These are phyloP conservation scores for Adelges cooleyi DNA, from an alignment of 1,140 invertebrate species.

Conservation along the genomic window DNA sequence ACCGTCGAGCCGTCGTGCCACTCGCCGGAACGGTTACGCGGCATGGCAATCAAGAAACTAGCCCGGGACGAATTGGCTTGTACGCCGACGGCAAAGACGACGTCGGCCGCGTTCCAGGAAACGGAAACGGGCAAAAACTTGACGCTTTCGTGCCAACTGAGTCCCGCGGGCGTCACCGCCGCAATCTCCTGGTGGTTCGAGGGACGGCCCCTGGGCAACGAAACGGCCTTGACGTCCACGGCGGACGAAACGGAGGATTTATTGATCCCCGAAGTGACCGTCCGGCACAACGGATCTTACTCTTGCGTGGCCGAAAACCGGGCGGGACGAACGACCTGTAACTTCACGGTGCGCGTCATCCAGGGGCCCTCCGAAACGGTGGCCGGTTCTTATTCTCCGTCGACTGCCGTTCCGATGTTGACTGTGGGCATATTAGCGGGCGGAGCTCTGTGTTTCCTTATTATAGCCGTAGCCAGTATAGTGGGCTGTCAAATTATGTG, in stretches of 20 bases:
- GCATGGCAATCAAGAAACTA: conserved; percentile 54
- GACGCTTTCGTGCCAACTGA: conserved; percentile 62
- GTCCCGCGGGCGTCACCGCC: conserved; percentile 62
- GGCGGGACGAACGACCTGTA: conserved; percentile 59
- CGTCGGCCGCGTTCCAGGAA: conserved; percentile 53
- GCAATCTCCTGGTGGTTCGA: conserved; percentile 69
- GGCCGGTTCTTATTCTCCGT: conserved; percentile 55
- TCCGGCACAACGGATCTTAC: conserved; percentile 66
- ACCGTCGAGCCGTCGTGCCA: conserved; percentile 60
- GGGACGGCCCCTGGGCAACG: conserved; percentile 57
- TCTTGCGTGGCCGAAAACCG: conserved; percentile 69
- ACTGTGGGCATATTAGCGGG: background rate
- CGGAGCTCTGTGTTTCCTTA: background rate
- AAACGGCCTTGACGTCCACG: conserved; percentile 40
- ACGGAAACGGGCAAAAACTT: conserved; percentile 67
- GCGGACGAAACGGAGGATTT: conserved; percentile 54
- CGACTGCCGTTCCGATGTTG: conserved; percentile 38
- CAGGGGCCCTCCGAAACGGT: conserved; percentile 51
- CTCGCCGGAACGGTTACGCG: conserved; percentile 53
- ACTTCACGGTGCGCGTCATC: conserved; percentile 62
- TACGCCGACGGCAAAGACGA: conserved; percentile 57
- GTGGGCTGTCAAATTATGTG: conserved; percentile 55
- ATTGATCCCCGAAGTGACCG: conserved; percentile 30
- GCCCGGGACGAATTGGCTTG: conserved; percentile 66
- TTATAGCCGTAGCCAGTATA: conserved; percentile 36